Percentiles rank a stretch among this genome's conserved stretches.
Evolutionary conservation across 2,113 vertebrate species (phyloP).

Genomic region (Nettapus auritus): DNA sequence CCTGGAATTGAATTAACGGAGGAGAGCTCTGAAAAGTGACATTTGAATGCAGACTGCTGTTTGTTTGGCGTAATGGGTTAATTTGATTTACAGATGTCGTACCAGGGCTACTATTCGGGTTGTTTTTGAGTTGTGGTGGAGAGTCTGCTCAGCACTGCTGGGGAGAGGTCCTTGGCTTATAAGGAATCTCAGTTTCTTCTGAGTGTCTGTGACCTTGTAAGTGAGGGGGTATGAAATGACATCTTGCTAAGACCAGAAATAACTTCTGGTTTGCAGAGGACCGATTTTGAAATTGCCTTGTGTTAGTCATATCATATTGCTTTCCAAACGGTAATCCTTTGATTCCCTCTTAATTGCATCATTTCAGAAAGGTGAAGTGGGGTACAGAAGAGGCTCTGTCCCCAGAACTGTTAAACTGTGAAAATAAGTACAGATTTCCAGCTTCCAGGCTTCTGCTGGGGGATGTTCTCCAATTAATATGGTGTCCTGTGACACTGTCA

Average conservation of each 20-base stretch:
- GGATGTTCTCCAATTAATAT: background rate
- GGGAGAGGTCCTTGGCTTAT: background rate
- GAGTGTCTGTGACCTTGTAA: background rate
- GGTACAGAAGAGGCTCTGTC: background rate
- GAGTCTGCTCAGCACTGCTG: background rate
- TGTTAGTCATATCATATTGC: background rate
- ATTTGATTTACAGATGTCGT: background rate
- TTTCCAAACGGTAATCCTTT: background rate
- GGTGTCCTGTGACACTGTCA: background rate
- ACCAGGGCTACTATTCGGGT: background rate
- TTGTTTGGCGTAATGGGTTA: background rate
- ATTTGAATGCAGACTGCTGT: background rate
- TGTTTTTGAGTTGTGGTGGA: background rate
- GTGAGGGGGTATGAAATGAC: background rate
- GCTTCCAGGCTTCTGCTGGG: background rate
- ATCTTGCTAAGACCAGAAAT: background rate
- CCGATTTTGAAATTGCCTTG: background rate
- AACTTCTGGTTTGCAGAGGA: background rate
- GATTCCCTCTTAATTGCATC: background rate
- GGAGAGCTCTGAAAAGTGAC: background rate
- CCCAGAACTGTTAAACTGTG: background rate
- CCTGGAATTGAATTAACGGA: conserved; percentile 33
- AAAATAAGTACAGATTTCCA: background rate
- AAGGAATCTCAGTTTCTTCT: background rate
- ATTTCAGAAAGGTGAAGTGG: background rate